Evolutionary conservation across 2,113 vertebrate genomes (phyloP).

Genomic region (Elephantulus edwardii): DNA sequence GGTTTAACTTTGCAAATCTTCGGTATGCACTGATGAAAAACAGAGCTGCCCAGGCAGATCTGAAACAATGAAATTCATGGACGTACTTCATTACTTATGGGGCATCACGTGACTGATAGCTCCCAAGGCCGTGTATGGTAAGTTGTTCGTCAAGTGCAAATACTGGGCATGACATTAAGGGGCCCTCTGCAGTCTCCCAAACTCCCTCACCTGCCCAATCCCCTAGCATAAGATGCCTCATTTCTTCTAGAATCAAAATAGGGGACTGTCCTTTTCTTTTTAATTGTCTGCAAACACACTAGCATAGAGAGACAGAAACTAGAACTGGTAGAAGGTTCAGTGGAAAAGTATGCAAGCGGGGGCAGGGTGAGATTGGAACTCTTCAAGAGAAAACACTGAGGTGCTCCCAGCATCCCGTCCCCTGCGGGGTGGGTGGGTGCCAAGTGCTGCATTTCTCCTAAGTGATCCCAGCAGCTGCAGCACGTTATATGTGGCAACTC

Average conservation of each 20-base stretch:
- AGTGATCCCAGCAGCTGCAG: slow-evolving; percentile 85
- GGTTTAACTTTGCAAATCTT: slow-evolving; percentile 64
- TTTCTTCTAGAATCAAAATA: slow-evolving; percentile 21
- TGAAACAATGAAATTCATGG: slow-evolving; percentile 61
- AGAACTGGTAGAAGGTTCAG: not conserved
- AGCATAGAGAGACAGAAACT: not conserved
- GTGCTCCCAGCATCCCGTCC: slow-evolving; percentile 75
- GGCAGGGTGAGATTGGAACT: not conserved
- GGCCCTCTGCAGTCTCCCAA: not conserved
- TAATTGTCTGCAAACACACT: slow-evolving; percentile 44
- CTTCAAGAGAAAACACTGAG: slow-evolving; percentile 65
- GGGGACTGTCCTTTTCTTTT: slow-evolving; percentile 4
- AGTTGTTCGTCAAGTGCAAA: slow-evolving; percentile 40
- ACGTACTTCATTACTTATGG: slow-evolving; percentile 59
- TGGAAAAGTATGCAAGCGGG: not conserved
- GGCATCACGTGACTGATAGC: slow-evolving; percentile 36
- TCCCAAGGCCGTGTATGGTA: not conserved
- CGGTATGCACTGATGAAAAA: slow-evolving; percentile 65
- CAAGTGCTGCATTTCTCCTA: slow-evolving; percentile 79
- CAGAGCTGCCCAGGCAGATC: slow-evolving; percentile 57
- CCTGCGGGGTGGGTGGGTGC: slow-evolving; percentile 64
- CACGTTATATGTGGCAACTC: slow-evolving; percentile 84
- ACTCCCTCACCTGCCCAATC: not conserved
- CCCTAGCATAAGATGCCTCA: not conserved
- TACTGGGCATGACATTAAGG: not conserved